Conservation (phyloP, 1,140 invertebrate genomes). For the Propsilocerus akamusi region DNA sequence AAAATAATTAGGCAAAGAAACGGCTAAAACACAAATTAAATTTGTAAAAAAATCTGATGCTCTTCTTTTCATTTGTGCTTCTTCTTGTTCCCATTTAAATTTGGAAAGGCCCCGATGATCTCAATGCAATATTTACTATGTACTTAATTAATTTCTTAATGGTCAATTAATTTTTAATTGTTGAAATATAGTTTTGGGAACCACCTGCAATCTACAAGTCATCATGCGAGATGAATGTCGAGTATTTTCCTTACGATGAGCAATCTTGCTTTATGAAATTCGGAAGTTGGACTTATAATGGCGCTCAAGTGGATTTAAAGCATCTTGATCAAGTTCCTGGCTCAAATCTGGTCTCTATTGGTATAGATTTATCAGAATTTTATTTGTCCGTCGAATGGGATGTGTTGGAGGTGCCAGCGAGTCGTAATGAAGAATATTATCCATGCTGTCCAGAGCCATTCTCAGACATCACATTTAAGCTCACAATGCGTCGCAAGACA, state of each 20-base stretch:
- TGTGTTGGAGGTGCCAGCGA: slow-evolving; percentile 70
- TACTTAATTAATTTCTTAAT: no score
- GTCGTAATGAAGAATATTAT: slow-evolving; percentile 82
- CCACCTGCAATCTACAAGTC: slow-evolving; percentile 98
- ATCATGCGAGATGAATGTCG: slow-evolving; percentile 87
- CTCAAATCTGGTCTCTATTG: slow-evolving; percentile 57
- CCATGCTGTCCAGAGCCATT: slow-evolving; percentile 67
- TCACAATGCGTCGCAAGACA: slow-evolving; percentile 84
- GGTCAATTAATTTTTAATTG: no score
- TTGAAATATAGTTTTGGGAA: no score
- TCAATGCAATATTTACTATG: no score
- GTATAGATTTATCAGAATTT: slow-evolving; percentile 80
- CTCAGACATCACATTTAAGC: slow-evolving; percentile 86
- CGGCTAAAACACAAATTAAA: no score
- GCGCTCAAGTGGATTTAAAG: slow-evolving; percentile 71
- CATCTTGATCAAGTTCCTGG: slow-evolving; percentile 61
- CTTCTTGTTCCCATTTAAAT: no score
- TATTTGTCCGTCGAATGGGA: slow-evolving; percentile 94
- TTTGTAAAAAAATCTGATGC: no score
- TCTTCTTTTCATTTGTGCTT: no score
- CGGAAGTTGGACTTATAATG: slow-evolving; percentile 90
- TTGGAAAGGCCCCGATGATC: no score
- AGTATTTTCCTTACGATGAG: slow-evolving; percentile 91
- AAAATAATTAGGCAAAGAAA: no score
- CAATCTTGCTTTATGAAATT: slow-evolving; percentile 93